Conservation (phyloP, 2,888 invertebrate species). For the Adelognathus sp. region DNA sequence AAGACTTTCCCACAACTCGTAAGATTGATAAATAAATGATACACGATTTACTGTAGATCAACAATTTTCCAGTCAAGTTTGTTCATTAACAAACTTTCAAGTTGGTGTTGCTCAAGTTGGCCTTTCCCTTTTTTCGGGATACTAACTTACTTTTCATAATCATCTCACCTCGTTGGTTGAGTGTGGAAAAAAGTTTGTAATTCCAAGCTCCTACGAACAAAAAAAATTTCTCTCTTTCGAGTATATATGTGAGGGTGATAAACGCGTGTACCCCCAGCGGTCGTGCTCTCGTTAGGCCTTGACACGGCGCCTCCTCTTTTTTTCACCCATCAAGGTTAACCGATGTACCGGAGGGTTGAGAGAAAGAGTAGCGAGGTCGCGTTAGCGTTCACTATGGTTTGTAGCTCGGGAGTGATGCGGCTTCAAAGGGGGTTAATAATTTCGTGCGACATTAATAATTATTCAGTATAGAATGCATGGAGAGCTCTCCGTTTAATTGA, state of each 20-base stretch:
- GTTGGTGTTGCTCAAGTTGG: too few species aligned
- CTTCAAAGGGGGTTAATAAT: conserved; percentile 33
- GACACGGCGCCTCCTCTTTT: conserved; percentile 31
- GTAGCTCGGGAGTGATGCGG: not conserved
- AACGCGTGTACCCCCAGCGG: not conserved
- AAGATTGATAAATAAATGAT: too few species aligned
- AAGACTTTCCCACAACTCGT: too few species aligned
- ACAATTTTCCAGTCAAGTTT: too few species aligned
- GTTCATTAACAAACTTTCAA: too few species aligned
- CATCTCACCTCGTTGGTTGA: too few species aligned
- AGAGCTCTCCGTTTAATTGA: conserved; percentile 26
- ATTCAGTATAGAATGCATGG: not conserved
- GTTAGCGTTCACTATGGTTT: not conserved
- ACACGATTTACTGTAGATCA: too few species aligned
- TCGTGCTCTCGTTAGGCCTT: conserved; percentile 17
- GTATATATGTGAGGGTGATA: not conserved
- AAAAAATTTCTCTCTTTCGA: too few species aligned
- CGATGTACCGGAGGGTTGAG: not conserved
- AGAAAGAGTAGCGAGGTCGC: conserved; percentile 16
- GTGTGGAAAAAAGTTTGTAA: too few species aligned
- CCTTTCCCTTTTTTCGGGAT: too few species aligned
- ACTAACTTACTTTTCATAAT: too few species aligned
- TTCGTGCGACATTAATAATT: conserved; percentile 37
- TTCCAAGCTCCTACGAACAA: too few species aligned
- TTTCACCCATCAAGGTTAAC: conserved; percentile 16